Evolutionary conservation across 2,888 invertebrate species (phyloP).

Genomic region (Gandaritis pyraliata): DNA sequence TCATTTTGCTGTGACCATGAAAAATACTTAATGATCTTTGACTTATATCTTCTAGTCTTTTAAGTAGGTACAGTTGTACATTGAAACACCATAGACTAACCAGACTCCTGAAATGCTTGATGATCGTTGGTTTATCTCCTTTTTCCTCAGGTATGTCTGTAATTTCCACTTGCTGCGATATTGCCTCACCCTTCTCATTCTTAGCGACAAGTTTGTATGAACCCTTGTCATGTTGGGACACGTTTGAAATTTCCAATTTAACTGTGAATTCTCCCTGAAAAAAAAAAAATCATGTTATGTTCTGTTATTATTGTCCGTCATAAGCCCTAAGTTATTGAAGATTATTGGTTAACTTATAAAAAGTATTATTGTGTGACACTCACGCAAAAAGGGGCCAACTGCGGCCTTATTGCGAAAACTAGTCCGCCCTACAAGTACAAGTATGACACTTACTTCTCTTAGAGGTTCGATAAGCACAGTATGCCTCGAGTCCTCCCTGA

Average conservation of each 20-base stretch:
- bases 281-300: neutral
- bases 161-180: slow-evolving; percentile 94
- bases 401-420: too few species aligned
- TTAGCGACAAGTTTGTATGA: slow-evolving; percentile 95
- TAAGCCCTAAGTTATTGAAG: too few species aligned
- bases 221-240: slow-evolving; percentile 92
- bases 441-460: slow-evolving; percentile 88
- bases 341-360: too few species aligned
- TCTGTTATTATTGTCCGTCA: neutral
- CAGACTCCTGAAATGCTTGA: slow-evolving; percentile 89
- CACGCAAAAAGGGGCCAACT: too few species aligned
- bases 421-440: too few species aligned
- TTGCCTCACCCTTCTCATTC: slow-evolving; percentile 96
- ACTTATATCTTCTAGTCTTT: too few species aligned
- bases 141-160: slow-evolving; percentile 92
- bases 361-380: neutral
- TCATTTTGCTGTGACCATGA: too few species aligned
- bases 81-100: slow-evolving; percentile 71
- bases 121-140: slow-evolving; percentile 92
- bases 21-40: too few species aligned
- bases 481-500: slow-evolving; percentile 90
- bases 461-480: slow-evolving; percentile 91
- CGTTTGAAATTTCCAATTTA: slow-evolving; percentile 94
- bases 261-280: slow-evolving; percentile 93
- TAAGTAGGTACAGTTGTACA: too few species aligned